Conservation (phyloP, 2,888 invertebrate genomes). For the Sarcophaga variegata region DNA sequence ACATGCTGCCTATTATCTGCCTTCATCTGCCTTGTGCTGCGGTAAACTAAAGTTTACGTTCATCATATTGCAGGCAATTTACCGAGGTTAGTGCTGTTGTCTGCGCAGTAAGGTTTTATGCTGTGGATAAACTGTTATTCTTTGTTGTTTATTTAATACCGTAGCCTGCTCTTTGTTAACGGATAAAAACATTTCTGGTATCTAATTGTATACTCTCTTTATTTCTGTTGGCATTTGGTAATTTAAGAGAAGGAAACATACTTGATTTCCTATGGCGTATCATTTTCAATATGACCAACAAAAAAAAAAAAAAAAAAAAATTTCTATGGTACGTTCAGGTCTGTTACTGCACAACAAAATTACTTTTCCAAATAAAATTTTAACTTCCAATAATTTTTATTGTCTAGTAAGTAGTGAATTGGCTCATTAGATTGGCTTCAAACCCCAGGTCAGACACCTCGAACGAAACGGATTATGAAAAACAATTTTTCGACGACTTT, state of each 20-base stretch:
- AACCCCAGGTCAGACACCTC: too few relatives aligned
- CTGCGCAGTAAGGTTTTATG: slow-evolving; percentile 62
- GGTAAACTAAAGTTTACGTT: slow-evolving; percentile 68
- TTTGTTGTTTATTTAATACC: neutral
- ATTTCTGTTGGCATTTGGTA: neutral
- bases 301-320: too few relatives aligned
- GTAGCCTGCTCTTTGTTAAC: neutral
- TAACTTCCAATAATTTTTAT: too few relatives aligned
- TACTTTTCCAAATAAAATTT: too few relatives aligned
- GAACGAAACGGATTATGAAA: too few relatives aligned
- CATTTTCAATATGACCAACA: too few relatives aligned
- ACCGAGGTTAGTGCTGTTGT: slow-evolving; percentile 48
- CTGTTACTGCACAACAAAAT: too few relatives aligned
- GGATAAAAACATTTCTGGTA: slow-evolving; percentile 28
- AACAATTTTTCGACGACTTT: too few relatives aligned
- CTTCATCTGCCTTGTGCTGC: slow-evolving; percentile 67
- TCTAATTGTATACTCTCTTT: neutral
- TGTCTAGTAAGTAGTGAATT: too few relatives aligned
- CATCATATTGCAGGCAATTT: slow-evolving; percentile 65
- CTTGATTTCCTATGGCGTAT: neutral
- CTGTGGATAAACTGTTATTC: slow-evolving; percentile 47
- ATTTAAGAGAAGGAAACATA: neutral
- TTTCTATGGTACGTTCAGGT: too few relatives aligned
- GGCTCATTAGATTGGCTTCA: too few relatives aligned
- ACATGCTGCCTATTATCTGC: neutral